Percentiles rank a stretch among this genome's conserved stretches.
Evolutionary conservation across 1,140 invertebrate genomes (phyloP).

Genomic region (Harpegnathos saltator): DNA sequence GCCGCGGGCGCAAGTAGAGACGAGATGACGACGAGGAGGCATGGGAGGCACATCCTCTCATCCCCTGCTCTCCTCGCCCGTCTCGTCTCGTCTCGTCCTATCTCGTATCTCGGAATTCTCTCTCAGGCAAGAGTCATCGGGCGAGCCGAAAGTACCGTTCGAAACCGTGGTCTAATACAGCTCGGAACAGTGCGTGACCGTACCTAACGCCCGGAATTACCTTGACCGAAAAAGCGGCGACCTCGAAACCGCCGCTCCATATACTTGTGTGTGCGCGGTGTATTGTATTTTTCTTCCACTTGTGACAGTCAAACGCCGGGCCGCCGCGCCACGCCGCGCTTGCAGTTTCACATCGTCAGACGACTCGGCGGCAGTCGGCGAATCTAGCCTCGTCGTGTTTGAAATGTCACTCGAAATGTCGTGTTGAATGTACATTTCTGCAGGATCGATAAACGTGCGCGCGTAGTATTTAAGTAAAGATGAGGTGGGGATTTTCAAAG

Average conservation of each 20-base stretch:
- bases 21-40: no score
- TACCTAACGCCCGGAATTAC: slow-evolving; percentile 21
- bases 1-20: not conserved
- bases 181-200: slow-evolving; percentile 16
- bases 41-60: no score
- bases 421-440: not conserved
- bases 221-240: slow-evolving; percentile 13
- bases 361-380: not conserved
- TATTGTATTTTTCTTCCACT: slow-evolving; percentile 3
- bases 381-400: not conserved
- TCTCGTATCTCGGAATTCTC: slow-evolving; percentile 25
- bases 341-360: not conserved
- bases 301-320: not conserved
- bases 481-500: not conserved
- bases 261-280: not conserved
- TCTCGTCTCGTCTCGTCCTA: not conserved
- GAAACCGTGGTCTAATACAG: slow-evolving; percentile 31
- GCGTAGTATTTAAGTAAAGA: not conserved
- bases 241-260: not conserved
- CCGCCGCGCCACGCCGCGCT: no score
- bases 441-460: not conserved
- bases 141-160: slow-evolving; percentile 60
- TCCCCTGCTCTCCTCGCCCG: not conserved
- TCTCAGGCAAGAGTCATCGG: slow-evolving; percentile 39
- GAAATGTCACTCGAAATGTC: no score